These are phyloP conservation scores for Tetragnatha montana DNA, from an alignment of 2,888 invertebrate genomes.

Conservation along the genomic window DNA sequence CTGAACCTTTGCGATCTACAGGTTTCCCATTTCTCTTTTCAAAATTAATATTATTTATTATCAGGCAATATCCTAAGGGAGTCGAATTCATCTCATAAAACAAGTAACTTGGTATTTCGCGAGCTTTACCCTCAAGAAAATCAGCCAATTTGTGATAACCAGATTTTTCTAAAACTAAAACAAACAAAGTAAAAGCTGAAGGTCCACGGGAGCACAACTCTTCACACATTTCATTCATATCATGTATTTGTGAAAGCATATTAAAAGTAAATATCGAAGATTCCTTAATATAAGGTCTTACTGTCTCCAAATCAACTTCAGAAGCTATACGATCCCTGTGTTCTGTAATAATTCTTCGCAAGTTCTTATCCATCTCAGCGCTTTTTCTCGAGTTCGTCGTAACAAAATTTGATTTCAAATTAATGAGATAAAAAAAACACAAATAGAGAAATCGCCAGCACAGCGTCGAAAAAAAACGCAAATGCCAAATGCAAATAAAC, in stretches of 20 bases:
- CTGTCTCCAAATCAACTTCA: background rate
- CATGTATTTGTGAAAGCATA: background rate
- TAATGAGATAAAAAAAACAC: no score
- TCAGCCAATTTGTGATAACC: background rate
- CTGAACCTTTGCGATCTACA: background rate
- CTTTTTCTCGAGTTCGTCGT: no score
- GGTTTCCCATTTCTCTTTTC: background rate
- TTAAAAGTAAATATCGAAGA: background rate
- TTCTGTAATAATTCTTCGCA: no score
- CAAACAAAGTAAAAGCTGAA: background rate
- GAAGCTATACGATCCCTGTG: no score
- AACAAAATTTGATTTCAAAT: no score
- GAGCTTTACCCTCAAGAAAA: background rate
- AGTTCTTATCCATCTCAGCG: no score
- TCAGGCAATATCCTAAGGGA: background rate
- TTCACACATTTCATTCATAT: background rate
- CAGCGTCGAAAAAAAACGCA: no score
- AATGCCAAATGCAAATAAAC: no score
- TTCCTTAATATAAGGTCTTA: background rate
- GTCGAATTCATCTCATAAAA: slow-evolving; percentile 8
- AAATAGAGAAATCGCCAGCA: no score
- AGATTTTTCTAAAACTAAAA: background rate
- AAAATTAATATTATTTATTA: slow-evolving; percentile 7
- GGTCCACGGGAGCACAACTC: background rate
- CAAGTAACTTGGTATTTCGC: background rate